These are phyloP conservation scores for Corydoras maculifer DNA, from an alignment of 2,113 vertebrate genomes.

Conservation along the genomic window DNA sequence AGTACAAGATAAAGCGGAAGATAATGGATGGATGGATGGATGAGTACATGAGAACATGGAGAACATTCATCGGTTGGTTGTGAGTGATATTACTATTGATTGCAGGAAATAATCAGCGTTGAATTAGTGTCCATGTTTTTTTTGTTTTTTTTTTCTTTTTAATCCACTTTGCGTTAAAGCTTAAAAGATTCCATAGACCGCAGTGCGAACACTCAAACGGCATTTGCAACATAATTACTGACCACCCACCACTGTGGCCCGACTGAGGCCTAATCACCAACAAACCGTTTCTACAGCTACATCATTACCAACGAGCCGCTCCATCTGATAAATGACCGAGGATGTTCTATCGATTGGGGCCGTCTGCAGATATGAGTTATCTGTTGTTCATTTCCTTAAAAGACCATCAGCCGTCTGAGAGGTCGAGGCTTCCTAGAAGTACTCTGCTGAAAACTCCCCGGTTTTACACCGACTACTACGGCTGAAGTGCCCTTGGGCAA, in stretches of 20 bases:
- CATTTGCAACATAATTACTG: conserved; percentile 29
- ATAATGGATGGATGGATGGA: too few species aligned
- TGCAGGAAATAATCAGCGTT: conserved; percentile 9
- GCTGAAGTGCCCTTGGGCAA: too few species aligned
- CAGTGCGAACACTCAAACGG: conserved; percentile 11
- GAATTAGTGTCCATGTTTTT: neutral
- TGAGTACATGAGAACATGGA: too few species aligned
- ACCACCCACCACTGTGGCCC: conserved; percentile 19
- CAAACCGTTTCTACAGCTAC: conserved; percentile 31
- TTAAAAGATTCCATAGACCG: neutral
- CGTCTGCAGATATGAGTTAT: too few species aligned
- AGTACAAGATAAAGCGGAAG: too few species aligned
- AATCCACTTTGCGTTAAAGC: conserved; percentile 10
- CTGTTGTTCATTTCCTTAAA: too few species aligned
- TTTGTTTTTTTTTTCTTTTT: neutral
- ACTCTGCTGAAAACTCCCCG: too few species aligned
- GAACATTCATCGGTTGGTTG: too few species aligned
- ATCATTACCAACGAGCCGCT: conserved; percentile 32
- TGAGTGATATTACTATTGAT: neutral
- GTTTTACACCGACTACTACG: too few species aligned
- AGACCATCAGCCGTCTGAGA: too few species aligned
- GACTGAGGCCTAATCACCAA: conserved; percentile 28
- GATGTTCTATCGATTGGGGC: too few species aligned
- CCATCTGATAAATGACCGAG: conserved; percentile 19
- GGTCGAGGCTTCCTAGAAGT: too few species aligned